phyloP scores from a whole-genome alignment of 2,797 vertebrate genomes.

The Trachops cirrhosus region DNA sequence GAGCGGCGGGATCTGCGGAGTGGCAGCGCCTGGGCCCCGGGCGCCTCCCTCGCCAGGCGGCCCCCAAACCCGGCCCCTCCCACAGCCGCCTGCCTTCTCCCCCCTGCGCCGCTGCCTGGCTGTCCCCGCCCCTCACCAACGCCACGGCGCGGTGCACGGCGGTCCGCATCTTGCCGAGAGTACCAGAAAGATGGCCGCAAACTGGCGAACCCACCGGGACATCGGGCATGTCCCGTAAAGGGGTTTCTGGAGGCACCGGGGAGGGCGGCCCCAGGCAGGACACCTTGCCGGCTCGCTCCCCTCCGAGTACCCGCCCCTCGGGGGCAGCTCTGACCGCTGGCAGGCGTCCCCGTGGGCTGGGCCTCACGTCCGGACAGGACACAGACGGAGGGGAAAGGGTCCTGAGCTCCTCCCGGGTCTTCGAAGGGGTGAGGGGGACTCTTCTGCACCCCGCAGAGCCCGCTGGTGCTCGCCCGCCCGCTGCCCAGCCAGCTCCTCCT shows the following conservation, averaged over 20 bases:
- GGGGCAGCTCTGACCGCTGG: not conserved
- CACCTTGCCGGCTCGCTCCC: not conserved
- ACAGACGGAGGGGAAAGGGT: not conserved
- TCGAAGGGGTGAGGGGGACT: not conserved
- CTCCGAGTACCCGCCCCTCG: accelerated
- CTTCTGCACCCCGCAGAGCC: not conserved
- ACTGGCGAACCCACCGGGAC: no score
- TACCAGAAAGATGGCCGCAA: not conserved
- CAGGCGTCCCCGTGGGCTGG: not conserved
- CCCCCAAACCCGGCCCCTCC: not conserved
- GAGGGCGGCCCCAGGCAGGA: not conserved
- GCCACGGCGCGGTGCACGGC: not conserved
- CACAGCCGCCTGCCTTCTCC: no score
- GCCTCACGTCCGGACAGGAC: not conserved
- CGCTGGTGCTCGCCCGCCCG: no score
- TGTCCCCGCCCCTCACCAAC: not conserved
- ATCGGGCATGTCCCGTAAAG: accelerated
- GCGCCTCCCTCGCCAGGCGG: not conserved
- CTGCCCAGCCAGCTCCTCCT: not conserved
- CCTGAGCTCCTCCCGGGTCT: not conserved
- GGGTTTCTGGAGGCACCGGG: not conserved
- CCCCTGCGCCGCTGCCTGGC: accelerated
- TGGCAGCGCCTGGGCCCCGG: not conserved
- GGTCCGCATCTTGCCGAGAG: no score
- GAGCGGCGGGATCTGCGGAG: accelerated